Base-by-base conservation (phyloP, 1,140 invertebrate genomes). In the Drosophila seguyi region DNA sequence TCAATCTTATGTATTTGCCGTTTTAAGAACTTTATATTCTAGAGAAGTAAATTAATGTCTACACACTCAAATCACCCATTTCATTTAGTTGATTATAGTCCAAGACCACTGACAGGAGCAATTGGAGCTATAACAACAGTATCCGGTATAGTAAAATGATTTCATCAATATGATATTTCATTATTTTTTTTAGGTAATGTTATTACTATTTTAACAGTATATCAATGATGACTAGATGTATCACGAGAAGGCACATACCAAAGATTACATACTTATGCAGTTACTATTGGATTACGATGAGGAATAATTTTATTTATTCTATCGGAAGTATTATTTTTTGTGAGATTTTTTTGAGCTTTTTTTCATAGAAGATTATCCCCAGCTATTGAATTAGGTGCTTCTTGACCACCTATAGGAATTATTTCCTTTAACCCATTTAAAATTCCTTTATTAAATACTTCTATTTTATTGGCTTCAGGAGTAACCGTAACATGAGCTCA, bases 191-290 rank as follows among this genome's bases (percentile, higher is more conserved):
- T 94, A 81, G 92, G 93, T 52, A 74, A 93, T 67, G 61, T 94
- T 72, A 93, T 93, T 84, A 93, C 91, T 53, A 60, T 93, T 56
- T 68, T 94, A 86, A 93, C 93, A 68, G 92, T 93, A 92, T 92
- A 84, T 86, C 94, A 95, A 94, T 95, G 95, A 94, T 95, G 95
- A 94, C 95, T 94, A 88, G 95, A 95, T 93, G 85, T 94, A n/a
- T 91, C 81, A 27, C 94, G 94, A 71, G 94, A 95, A 93, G 90
- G 93, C 82, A 94, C 94, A 1, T 94, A 93, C 73, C 94, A 95
- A 94, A 94, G 94, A 39, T 73, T 81, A 13, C 94, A 94, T 81
- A 93, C 73, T 39, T 71, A 71, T 1, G 41, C 59, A 6, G 75
- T 77, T 22, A 77, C 69, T 16, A 77, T 68, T 95, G 94, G 94